Conservation (phyloP, 1,140 invertebrate species). For the Metaphire vulgaris region DNA sequence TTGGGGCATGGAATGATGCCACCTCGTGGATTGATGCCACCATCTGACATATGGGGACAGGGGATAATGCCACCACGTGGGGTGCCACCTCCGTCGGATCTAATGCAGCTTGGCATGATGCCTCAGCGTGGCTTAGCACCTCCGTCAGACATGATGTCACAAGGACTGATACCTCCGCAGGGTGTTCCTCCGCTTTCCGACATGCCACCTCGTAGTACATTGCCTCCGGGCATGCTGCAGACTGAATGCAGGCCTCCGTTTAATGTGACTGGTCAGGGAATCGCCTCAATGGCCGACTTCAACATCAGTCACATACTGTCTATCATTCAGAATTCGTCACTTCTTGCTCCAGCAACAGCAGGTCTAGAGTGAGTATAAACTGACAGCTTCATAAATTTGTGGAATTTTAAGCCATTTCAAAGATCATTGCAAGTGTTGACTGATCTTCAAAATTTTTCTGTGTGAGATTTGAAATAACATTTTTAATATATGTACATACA, state of each 20-base stretch:
- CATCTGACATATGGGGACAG: neutral
- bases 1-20: neutral
- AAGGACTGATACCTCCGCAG: neutral
- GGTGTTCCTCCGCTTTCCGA: neutral
- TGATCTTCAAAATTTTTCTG: too few relatives aligned
- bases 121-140: neutral
- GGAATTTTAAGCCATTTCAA: too few relatives aligned
- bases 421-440: too few relatives aligned
- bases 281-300: neutral
- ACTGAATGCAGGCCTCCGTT: neutral
- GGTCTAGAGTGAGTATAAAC: too few relatives aligned
- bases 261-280: neutral
- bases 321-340: neutral
- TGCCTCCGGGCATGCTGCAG: neutral
- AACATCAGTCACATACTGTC: neutral
- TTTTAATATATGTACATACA: too few relatives aligned
- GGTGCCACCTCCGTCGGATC: neutral
- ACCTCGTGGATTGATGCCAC: neutral
- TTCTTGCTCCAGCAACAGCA: neutral
- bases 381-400: too few relatives aligned
- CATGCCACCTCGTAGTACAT: neutral
- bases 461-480: too few relatives aligned
- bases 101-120: neutral
- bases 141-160: neutral
- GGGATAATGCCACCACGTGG: neutral